Evolutionary conservation across 2,888 invertebrate species (phyloP).

Genomic region (Pyrocoelia pectoralis): DNA sequence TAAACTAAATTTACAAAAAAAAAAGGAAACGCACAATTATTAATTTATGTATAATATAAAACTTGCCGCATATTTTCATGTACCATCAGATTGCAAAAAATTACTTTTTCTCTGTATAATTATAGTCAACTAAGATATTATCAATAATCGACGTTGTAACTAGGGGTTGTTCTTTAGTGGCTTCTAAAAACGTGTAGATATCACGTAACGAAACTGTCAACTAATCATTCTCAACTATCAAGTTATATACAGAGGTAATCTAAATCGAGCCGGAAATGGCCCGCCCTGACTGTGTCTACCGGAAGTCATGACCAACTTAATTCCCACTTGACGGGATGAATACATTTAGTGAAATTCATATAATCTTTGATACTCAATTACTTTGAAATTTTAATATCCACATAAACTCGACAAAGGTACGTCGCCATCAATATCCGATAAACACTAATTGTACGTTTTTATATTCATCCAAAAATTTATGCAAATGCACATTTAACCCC

Average conservation of each 20-base stretch:
- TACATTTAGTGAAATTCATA: conserved; percentile 17
- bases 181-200: background rate
- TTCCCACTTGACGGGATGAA: conserved; percentile 27
- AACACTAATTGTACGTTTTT: no score
- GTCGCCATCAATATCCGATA: no score
- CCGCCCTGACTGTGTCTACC: conserved; percentile 26
- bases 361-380: background rate
- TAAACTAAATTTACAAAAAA: background rate
- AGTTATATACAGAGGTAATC: conserved; percentile 25
- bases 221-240: conserved; percentile 26
- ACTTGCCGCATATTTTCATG: background rate
- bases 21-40: no score
- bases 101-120: conserved; percentile 2
- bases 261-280: conserved; percentile 30
- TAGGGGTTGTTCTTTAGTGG: background rate
- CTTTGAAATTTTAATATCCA: no score
- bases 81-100: background rate
- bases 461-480: no score
- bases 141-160: background rate
- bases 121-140: conserved; percentile 1
- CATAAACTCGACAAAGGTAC: no score
- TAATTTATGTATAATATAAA: background rate
- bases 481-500: no score
- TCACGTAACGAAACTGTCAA: conserved; percentile 21
- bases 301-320: conserved; percentile 25